Evolutionary conservation across 2,113 vertebrate species (phyloP).

Genomic region (Tringa solitaria): DNA sequence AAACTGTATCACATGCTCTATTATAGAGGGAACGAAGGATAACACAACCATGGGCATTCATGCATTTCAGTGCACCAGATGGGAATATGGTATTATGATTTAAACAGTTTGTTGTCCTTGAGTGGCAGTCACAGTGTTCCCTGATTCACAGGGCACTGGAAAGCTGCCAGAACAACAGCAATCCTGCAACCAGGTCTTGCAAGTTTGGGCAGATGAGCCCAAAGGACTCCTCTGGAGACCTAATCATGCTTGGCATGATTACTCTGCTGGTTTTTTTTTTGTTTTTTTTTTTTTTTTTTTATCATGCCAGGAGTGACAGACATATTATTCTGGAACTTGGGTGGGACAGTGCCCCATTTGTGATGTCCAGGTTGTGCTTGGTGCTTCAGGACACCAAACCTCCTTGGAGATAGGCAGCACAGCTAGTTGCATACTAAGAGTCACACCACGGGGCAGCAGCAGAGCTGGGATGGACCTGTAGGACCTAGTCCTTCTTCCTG

Average conservation of each 20-base stretch:
- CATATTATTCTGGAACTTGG: neutral
- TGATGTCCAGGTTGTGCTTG: neutral
- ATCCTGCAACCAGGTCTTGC: neutral
- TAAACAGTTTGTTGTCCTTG: conserved; percentile 49
- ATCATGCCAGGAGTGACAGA: neutral
- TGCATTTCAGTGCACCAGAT: conserved; percentile 44
- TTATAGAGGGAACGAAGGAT: conserved; percentile 6
- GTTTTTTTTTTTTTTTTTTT: neutral
- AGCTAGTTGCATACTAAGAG: neutral
- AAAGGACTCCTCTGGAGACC: neutral
- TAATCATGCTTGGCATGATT: neutral
- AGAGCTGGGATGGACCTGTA: neutral
- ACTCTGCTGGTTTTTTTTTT: neutral
- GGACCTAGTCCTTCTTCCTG: neutral
- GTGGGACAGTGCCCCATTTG: neutral
- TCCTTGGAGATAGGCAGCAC: neutral
- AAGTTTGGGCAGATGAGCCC: neutral
- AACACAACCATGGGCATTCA: neutral
- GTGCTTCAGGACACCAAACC: neutral
- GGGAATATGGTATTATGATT: conserved; percentile 37
- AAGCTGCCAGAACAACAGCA: neutral
- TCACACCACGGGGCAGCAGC: neutral
- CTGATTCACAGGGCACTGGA: neutral
- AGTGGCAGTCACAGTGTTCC: conserved; percentile 4
- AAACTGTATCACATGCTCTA: neutral